These are phyloP conservation scores for Conus betulinus DNA, from an alignment of 1,140 invertebrate species.

Conservation along the genomic window DNA sequence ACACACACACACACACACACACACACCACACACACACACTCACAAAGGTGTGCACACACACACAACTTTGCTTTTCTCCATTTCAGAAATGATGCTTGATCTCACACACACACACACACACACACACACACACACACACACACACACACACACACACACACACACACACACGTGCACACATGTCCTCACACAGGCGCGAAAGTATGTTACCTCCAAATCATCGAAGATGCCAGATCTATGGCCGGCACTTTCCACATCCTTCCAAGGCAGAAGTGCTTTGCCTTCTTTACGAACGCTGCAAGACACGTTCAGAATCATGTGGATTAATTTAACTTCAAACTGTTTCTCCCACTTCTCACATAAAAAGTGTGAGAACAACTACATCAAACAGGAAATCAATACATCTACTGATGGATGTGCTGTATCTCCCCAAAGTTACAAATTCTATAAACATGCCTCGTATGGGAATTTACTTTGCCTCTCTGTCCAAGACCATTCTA, in stretches of 20 bases:
- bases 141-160: not conserved
- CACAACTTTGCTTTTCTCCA: too few species aligned
- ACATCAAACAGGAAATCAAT: too few species aligned
- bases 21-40: not conserved
- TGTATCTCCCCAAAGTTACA: too few species aligned
- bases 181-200: not conserved
- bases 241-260: slow-evolving; percentile 52
- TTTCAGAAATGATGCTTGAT: not conserved
- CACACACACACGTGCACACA: not conserved
- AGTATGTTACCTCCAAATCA: slow-evolving; percentile 48
- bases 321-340: too few species aligned
- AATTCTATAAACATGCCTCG: too few species aligned
- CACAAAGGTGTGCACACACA: too few species aligned
- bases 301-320: not conserved
- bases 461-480: too few species aligned
- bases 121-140: not conserved
- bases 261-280: slow-evolving; percentile 45
- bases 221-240: slow-evolving; percentile 58
- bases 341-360: too few species aligned
- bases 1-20: not conserved
- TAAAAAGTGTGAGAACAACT: too few species aligned
- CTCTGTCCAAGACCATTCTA: too few species aligned
- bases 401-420: too few species aligned
- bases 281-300: slow-evolving; percentile 4
- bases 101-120: not conserved